phyloP scores from a whole-genome alignment of 2,113 vertebrate genomes.

The Barnardius zonarius region DNA sequence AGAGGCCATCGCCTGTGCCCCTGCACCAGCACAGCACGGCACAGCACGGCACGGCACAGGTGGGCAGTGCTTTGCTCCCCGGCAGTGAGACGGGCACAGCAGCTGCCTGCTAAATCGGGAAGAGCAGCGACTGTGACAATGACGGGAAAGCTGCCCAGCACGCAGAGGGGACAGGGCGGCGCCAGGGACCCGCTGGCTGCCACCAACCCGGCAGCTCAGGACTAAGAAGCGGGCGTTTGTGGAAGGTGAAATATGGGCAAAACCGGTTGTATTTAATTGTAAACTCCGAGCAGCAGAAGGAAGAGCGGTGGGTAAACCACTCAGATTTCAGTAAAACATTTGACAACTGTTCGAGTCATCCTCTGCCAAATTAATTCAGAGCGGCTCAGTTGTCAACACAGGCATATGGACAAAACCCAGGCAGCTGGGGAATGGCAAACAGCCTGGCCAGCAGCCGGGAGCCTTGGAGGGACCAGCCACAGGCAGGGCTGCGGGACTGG shows the following conservation, averaged over 20 bases:
- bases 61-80: not conserved
- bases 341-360: slow-evolving; percentile 44
- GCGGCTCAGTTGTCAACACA: slow-evolving; percentile 17
- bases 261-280: slow-evolving; percentile 32
- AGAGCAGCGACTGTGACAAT: not conserved
- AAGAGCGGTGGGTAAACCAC: slow-evolving; percentile 41
- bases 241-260: slow-evolving; percentile 40
- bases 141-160: not conserved
- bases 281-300: slow-evolving; percentile 48
- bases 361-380: slow-evolving; percentile 63
- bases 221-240: not conserved
- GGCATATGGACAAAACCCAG: slow-evolving; percentile 48
- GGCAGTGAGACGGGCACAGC: not conserved
- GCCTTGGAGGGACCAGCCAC: fast-evolving
- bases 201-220: not conserved
- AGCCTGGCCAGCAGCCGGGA: not conserved
- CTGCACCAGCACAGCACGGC: not conserved
- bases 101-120: slow-evolving; percentile 56
- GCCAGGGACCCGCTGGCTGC: not conserved
- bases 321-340: slow-evolving; percentile 46
- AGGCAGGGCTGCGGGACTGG: not conserved
- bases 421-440: not conserved
- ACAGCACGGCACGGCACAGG: not conserved
- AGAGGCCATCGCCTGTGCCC: fast-evolving
- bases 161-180: fast-evolving